A percentile compares a stretch with the other conserved stretches of the same genome.
Conservation (phyloP, 2,888 invertebrate species). For the Tortricodes alternella region DNA sequence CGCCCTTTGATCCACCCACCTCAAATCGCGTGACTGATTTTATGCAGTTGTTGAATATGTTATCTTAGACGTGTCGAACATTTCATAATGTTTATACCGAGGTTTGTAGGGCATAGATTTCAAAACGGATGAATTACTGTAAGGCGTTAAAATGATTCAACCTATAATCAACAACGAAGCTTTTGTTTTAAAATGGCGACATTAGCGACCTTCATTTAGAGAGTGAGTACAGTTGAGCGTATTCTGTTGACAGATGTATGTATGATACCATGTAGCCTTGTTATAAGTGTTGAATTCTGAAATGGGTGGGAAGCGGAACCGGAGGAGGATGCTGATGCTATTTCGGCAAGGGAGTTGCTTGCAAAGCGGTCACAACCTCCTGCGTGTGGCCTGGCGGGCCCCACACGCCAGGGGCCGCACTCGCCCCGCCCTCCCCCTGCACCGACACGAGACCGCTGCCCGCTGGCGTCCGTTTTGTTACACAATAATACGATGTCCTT, state of each 20-base stretch:
- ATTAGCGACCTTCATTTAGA: constrained; percentile 22
- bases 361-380: constrained; percentile 84
- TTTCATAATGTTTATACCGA: not conserved
- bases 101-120: not conserved
- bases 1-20: constrained; percentile 83
- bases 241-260: constrained; percentile 13
- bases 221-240: constrained; percentile 11
- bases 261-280: constrained; percentile 6
- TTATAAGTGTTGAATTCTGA: constrained; percentile 31
- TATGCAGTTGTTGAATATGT: constrained; percentile 58
- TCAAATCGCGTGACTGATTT: constrained; percentile 78
- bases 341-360: constrained; percentile 81
- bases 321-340: constrained; percentile 64
- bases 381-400: constrained; percentile 83
- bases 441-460: constrained; percentile 78
- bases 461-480: constrained; percentile 78
- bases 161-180: not conserved
- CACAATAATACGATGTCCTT: constrained; percentile 73
- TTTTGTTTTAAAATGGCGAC: constrained; percentile 27
- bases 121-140: no score
- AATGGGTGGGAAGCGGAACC: constrained; percentile 47
- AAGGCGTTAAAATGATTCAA: not conserved
- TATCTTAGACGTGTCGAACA: constrained; percentile 41
- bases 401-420: constrained; percentile 81
- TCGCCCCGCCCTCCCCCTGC: constrained; percentile 83